Evolutionary conservation across 2,888 invertebrate species (phyloP).

Genomic region (Melipona beecheii): DNA sequence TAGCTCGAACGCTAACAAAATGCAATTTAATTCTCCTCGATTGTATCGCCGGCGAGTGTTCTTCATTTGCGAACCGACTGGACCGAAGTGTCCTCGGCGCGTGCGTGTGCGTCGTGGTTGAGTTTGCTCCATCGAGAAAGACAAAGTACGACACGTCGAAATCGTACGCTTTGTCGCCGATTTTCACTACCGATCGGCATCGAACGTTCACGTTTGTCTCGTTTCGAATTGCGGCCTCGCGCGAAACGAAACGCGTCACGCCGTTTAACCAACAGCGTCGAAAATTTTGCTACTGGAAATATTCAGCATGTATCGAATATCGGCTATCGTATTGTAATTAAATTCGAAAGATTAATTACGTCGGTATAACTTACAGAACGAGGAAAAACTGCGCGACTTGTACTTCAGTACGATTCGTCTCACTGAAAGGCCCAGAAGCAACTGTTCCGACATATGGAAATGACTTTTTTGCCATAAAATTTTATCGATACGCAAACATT

Average conservation of each 20-base stretch:
- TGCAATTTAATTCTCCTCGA: slow-evolving; percentile 43
- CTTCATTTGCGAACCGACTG: slow-evolving; percentile 4
- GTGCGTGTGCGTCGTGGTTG: background rate
- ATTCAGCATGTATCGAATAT: background rate
- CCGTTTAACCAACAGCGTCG: background rate
- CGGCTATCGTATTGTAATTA: slow-evolving; percentile 7
- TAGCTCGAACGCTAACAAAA: background rate
- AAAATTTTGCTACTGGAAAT: slow-evolving; percentile 3
- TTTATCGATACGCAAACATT: no score
- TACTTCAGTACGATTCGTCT: no score
- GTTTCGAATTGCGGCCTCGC: no score
- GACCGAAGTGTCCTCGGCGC: slow-evolving; percentile 11
- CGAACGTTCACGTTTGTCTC: no score
- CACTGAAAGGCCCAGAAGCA: no score
- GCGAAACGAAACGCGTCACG: no score
- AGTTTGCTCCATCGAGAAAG: background rate
- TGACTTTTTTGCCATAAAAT: no score
- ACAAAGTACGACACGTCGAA: background rate
- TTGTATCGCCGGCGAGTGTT: slow-evolving; percentile 7
- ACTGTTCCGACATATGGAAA: no score
- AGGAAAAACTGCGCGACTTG: background rate
- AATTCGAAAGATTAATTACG: slow-evolving; percentile 22
- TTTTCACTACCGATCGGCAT: no score
- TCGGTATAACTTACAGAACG: slow-evolving; percentile 17
- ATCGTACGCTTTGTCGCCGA: background rate